Percentiles rank a stretch among this genome's conserved stretches.
Conservation (phyloP, 2,888 invertebrate genomes). For the Leptinotarsa peninsularis region DNA sequence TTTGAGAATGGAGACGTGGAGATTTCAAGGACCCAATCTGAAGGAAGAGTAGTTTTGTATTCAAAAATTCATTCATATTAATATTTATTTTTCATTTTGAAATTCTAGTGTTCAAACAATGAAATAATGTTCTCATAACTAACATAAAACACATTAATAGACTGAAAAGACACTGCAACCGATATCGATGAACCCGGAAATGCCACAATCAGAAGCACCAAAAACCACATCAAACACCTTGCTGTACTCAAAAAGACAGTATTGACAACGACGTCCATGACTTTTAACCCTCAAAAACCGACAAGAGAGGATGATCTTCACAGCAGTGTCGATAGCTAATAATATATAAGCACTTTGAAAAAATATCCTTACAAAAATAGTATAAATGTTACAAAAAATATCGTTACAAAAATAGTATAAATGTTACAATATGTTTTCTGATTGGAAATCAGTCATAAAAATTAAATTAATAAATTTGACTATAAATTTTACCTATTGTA, state of each 20-base stretch:
- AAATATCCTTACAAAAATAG: too few species aligned
- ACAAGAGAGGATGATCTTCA: slow-evolving; percentile 61
- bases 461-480: background rate
- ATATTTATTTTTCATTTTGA: too few species aligned
- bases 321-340: too few species aligned
- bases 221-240: slow-evolving; percentile 36
- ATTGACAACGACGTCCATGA: slow-evolving; percentile 62
- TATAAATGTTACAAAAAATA: too few species aligned
- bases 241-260: slow-evolving; percentile 41
- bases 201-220: slow-evolving; percentile 33
- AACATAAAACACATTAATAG: background rate
- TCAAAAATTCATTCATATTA: too few species aligned
- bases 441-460: background rate
- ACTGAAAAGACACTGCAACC: slow-evolving; percentile 20
- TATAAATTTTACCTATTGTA: too few species aligned
- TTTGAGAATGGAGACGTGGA: too few species aligned
- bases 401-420: too few species aligned
- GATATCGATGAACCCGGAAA: slow-evolving; percentile 27
- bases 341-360: too few species aligned
- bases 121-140: background rate
- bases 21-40: too few species aligned
- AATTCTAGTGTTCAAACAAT: too few species aligned
- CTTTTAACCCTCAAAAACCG: slow-evolving; percentile 58
- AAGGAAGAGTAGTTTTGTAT: too few species aligned
- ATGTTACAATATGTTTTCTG: background rate